Evolutionary conservation across 2,797 vertebrate genomes (phyloP).

Genomic region (Pelodytes ibericus): DNA sequence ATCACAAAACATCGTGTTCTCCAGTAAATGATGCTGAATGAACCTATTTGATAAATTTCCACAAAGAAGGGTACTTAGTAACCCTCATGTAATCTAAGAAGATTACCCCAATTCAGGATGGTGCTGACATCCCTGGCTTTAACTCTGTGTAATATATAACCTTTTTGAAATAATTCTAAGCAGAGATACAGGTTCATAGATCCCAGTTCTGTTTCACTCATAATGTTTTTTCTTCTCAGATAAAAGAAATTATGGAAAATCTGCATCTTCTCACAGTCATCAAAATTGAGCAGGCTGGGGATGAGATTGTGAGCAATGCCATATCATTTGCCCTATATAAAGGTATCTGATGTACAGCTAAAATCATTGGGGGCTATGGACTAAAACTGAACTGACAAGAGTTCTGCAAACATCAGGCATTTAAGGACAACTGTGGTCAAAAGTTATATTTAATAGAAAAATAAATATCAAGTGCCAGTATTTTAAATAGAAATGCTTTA

Average conservation of each 20-base stretch:
- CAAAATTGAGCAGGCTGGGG: conserved; percentile 78
- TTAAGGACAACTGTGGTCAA: too few species aligned
- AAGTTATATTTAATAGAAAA: too few species aligned
- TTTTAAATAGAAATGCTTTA: too few species aligned
- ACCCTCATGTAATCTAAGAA: not conserved
- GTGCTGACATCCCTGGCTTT: not conserved
- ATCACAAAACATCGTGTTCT: conserved; percentile 36
- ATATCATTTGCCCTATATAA: conserved; percentile 77
- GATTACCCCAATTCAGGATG: not conserved
- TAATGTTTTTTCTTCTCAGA: conserved; percentile 59
- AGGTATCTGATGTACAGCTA: conserved; percentile 63
- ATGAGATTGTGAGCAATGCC: conserved; percentile 78
- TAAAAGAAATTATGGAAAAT: conserved; percentile 78
- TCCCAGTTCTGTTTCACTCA: not conserved
- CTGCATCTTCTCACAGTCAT: conserved; percentile 77
- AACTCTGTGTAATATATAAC: not conserved
- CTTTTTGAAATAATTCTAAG: not conserved
- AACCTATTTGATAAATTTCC: conserved; percentile 41
- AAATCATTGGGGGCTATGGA: too few species aligned
- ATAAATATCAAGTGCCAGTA: too few species aligned
- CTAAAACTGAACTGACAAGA: too few species aligned
- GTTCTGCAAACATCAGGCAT: too few species aligned
- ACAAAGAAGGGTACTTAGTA: not conserved
- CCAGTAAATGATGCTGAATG: not conserved
- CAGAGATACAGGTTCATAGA: not conserved